Evolutionary conservation across 2,888 invertebrate genomes (phyloP), one percentile per base, ranked within the genome.

Genomic region (Nomada ruficornis): DNA sequence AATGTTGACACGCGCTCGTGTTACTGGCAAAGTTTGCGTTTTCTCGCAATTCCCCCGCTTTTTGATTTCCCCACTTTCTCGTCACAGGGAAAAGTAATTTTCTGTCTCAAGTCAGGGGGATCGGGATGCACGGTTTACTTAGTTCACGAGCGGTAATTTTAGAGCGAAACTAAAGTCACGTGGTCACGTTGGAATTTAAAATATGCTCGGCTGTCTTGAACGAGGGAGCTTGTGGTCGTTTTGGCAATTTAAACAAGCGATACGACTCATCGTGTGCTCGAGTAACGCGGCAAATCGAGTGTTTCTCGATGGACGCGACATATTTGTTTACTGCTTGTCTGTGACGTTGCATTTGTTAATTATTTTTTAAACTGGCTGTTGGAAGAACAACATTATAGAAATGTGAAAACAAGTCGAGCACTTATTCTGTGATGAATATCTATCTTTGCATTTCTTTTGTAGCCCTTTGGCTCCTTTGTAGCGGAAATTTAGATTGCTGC

Each of bases 81-180:
- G 60, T 23, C 15, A n/a, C 50, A 36, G 47, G 50, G 18, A 60
- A 67, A 75, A n/a, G n/a, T n/a, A n/a, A n/a, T n/a, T n/a, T n/a
- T n/a, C n/a, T n/a, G n/a, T n/a, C n/a, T n/a, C n/a, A n/a, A n/a
- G n/a, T n/a, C n/a, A 23, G 13, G 13, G 15, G 52, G 36, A 67
- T 59, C 59, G 13, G 15, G 7, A 36, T 7, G 23, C 60, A 47
- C 65, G 36, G 65, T 73, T 75, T 75, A 75, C 74, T 75, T 60
- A 69, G 42, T 60, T 54, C n/a, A 11, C 20, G 7, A 13, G 60
- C 26, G 36, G 68, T 54, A 75, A 75, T 52, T 75, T 75, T 59
- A 44, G 60, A 60, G n/a, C 52, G 52, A 26, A 59, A 60, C 42
- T 29, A 23, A 60, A 69, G 42, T 52, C 20, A 20, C 42, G 63